These are phyloP conservation scores for Tuta absoluta DNA, from an alignment of 2,888 invertebrate species.

Conservation along the genomic window DNA sequence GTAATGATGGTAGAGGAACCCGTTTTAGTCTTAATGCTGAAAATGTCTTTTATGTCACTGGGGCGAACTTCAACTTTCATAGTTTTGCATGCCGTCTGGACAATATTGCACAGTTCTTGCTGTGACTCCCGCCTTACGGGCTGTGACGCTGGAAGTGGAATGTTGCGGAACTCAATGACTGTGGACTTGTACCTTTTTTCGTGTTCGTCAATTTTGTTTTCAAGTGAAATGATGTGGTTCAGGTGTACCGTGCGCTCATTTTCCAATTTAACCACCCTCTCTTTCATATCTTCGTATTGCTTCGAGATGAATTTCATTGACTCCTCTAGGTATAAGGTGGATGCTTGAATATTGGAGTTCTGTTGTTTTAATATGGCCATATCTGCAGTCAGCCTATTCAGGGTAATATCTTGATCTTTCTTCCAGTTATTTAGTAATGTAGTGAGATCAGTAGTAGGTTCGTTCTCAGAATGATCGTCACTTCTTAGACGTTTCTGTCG, in stretches of 20 bases:
- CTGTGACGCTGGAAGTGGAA: no score
- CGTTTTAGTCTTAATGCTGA: no score
- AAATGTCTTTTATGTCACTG: no score
- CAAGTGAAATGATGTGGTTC: no score
- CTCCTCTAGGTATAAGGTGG: constrained; percentile 5
- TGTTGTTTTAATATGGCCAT: constrained; percentile 15
- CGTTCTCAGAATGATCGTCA: neutral
- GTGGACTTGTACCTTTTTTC: no score
- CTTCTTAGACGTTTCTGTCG: neutral
- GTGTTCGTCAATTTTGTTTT: no score
- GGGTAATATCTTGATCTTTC: neutral
- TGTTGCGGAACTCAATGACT: no score
- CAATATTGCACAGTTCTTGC: no score
- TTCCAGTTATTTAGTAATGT: constrained; percentile 7
- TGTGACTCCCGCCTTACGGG: no score
- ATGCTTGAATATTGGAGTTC: neutral
- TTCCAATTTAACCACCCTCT: constrained; percentile 1
- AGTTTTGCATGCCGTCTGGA: no score
- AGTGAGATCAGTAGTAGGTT: neutral
- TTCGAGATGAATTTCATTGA: constrained; percentile 12
- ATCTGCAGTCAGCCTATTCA: neutral
- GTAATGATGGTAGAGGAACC: no score
- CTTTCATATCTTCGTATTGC: constrained; percentile 19
- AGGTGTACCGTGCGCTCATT: neutral
- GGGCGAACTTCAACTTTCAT: no score